Conservation (phyloP, 23 tunicate species). For the Styela plicata region DNA sequence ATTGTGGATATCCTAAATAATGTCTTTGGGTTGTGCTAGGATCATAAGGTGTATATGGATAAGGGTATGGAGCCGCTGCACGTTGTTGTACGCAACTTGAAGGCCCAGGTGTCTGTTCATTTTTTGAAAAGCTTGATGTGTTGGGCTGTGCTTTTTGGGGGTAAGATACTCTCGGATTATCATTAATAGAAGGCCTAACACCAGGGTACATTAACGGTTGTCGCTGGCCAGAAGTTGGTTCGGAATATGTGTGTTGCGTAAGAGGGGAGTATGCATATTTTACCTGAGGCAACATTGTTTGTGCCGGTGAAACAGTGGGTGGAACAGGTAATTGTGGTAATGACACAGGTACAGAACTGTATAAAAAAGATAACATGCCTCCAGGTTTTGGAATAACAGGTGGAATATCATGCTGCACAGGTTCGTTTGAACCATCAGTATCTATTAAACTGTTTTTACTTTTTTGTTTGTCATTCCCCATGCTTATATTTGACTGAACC, state of each 20-base stretch:
- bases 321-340: not conserved
- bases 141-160: not conserved
- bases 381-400: slow-evolving; percentile 40
- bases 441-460: not conserved
- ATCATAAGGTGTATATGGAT: not conserved
- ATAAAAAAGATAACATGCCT: slow-evolving; percentile 58
- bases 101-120: not conserved
- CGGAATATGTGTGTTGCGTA: slow-evolving; percentile 7
- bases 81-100: not conserved
- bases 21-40: slow-evolving; percentile 17
- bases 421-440: not conserved
- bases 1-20: slow-evolving; percentile 23
- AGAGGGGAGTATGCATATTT: slow-evolving; percentile 21
- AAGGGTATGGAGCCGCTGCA: slow-evolving; percentile 5
- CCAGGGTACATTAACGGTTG: not conserved
- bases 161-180: not conserved
- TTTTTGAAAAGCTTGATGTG: not conserved
- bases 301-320: slow-evolving; percentile 15
- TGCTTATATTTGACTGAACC: not conserved
- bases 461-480: not conserved
- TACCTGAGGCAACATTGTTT: not conserved
- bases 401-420: not conserved
- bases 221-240: not conserved
- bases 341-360: slow-evolving; percentile 43
- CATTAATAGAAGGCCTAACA: not conserved